These are phyloP conservation scores for Pelvicachromis taeniatus DNA, from an alignment of 2,113 vertebrate species.

Conservation along the genomic window DNA sequence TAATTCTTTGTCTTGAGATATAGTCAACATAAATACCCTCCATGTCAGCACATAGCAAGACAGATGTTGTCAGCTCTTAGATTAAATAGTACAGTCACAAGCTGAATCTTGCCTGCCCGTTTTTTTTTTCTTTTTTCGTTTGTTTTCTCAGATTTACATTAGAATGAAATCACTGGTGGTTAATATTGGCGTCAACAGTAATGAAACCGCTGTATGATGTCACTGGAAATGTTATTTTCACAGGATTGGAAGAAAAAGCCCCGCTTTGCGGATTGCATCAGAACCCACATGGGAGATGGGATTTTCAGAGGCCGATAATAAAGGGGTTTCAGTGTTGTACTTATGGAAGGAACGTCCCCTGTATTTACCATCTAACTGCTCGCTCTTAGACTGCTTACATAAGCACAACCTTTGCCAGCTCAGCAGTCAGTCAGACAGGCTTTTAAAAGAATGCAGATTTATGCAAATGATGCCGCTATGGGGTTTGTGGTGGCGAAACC, in stretches of 20 bases:
- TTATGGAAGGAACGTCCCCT: slow-evolving; percentile 44
- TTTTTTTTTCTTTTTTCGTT: rapidly evolving
- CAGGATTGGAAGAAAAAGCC: slow-evolving; percentile 1
- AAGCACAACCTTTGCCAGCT: slow-evolving; percentile 62
- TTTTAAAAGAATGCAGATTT: slow-evolving; percentile 60
- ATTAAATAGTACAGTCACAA: not conserved
- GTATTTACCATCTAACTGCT: slow-evolving; percentile 46
- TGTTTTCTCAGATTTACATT: slow-evolving; percentile 19
- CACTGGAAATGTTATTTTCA: slow-evolving; percentile 41
- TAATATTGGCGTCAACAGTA: slow-evolving; percentile 18
- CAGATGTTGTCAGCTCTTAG: not conserved
- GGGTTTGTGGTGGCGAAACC: slow-evolving; percentile 47
- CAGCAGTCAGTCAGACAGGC: slow-evolving; percentile 57
- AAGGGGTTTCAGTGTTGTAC: slow-evolving; percentile 39
- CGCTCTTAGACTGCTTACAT: slow-evolving; percentile 56
- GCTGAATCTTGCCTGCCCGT: slow-evolving; percentile 10
- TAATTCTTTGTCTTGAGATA: not conserved
- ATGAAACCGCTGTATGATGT: slow-evolving; percentile 35
- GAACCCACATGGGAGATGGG: slow-evolving; percentile 30
- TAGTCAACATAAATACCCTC: not conserved
- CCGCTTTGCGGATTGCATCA: slow-evolving; percentile 15
- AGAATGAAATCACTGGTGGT: not conserved
- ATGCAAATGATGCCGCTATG: slow-evolving; percentile 59
- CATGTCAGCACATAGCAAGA: not conserved
- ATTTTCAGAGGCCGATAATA: slow-evolving; percentile 42